Percentiles rank a stretch among this genome's conserved stretches.
Conservation (phyloP, 2,797 vertebrate genomes). For the Mustela erminea region DNA sequence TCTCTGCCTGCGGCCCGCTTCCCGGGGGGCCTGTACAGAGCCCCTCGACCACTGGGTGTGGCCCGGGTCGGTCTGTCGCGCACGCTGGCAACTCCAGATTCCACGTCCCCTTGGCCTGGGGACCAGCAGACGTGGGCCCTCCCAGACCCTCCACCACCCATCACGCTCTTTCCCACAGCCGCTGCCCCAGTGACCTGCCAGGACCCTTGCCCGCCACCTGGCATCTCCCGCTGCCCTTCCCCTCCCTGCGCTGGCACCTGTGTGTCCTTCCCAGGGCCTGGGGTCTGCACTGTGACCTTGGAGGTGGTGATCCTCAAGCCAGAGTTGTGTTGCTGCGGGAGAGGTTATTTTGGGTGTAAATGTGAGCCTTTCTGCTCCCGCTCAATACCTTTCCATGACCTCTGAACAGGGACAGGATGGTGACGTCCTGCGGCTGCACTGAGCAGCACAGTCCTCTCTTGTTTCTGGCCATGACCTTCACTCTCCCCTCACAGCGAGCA, state of each 20-base stretch:
- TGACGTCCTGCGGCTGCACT: neutral
- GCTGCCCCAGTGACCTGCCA: accelerated
- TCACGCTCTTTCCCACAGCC: neutral
- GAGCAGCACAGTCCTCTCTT: neutral
- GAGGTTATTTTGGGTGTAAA: too few relatives aligned
- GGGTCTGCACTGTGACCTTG: accelerated
- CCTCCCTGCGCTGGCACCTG: too few relatives aligned
- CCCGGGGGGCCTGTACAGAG: accelerated
- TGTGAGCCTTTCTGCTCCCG: neutral
- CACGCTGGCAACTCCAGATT: neutral
- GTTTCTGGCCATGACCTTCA: neutral
- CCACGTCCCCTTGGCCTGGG: accelerated
- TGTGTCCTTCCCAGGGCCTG: accelerated
- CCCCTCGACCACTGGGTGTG: accelerated
- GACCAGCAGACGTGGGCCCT: accelerated
- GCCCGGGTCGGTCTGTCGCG: accelerated
- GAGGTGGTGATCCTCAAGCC: neutral
- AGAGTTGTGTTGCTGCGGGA: neutral
- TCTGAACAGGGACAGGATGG: neutral
- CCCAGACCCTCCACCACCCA: neutral
- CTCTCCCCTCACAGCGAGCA: accelerated
- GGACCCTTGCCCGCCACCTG: neutral
- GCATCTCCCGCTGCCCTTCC: too few relatives aligned
- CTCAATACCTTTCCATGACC: accelerated
- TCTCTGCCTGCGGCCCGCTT: accelerated